A percentile compares a stretch with the other conserved stretches of the same genome.
Conservation (phyloP, 2,888 invertebrate genomes). For the Neoscelio sp. region DNA sequence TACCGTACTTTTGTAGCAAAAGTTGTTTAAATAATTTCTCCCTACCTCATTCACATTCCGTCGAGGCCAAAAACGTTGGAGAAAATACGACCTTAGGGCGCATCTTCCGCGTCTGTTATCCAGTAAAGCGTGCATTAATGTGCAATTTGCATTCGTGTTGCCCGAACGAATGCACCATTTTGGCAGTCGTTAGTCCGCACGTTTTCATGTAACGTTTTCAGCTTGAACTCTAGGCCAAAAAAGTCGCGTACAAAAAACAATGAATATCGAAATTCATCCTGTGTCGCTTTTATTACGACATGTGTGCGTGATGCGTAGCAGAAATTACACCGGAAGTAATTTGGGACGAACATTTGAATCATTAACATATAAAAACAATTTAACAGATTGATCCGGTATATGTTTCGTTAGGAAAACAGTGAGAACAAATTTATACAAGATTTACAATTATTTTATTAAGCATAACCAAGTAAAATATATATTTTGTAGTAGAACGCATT, state of each 20-base stretch:
- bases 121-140: conserved; percentile 60
- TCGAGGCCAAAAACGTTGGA: conserved; percentile 40
- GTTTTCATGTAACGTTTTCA: conserved; percentile 68
- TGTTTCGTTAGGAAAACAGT: conserved; percentile 3
- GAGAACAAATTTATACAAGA: no score
- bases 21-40: conserved; percentile 31
- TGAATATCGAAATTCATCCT: conserved; percentile 57
- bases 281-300: conserved; percentile 50
- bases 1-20: conserved; percentile 34
- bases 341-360: conserved; percentile 6
- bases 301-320: conserved; percentile 44
- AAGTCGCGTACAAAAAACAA: conserved; percentile 27
- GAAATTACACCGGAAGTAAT: conserved; percentile 50
- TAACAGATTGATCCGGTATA: background rate
- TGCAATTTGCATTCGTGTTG: conserved; percentile 67
- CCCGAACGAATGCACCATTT: conserved; percentile 59
- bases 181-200: conserved; percentile 55
- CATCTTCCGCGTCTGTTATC: conserved; percentile 54
- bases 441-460: no score
- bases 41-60: conserved; percentile 55
- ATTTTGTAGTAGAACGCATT: no score
- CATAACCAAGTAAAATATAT: no score
- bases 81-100: conserved; percentile 34
- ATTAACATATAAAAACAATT: conserved; percentile 27
- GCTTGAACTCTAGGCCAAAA: conserved; percentile 50